Evolutionary conservation across 2,113 vertebrate species (phyloP).

Genomic region (Callospermophilus lateralis): DNA sequence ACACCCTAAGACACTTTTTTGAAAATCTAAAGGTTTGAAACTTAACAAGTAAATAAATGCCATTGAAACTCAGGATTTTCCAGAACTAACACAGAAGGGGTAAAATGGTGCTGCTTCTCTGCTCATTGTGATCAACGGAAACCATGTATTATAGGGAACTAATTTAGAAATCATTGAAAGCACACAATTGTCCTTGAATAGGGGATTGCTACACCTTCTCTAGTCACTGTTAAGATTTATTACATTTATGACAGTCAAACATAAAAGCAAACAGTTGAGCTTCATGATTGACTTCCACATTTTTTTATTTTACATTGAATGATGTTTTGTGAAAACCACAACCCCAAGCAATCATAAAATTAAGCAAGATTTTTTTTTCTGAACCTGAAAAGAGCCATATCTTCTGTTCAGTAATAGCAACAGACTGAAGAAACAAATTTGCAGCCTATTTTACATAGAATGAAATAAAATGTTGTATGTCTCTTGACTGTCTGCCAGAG

Average conservation of each 20-base stretch:
- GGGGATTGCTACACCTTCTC: not conserved
- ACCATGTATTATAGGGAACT: not conserved
- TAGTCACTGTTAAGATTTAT: slow-evolving; percentile 16
- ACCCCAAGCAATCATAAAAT: slow-evolving; percentile 35
- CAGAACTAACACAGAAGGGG: not conserved
- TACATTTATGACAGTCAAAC: slow-evolving; percentile 29
- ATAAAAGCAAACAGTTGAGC: slow-evolving; percentile 42
- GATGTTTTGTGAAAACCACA: slow-evolving; percentile 52
- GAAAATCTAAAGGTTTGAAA: not conserved
- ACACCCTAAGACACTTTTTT: not conserved
- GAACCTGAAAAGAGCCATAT: slow-evolving; percentile 18
- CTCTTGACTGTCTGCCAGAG: slow-evolving; percentile 45
- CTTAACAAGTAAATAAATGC: slow-evolving; percentile 44
- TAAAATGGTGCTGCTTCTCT: not conserved
- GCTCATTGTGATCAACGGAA: slow-evolving; percentile 1
- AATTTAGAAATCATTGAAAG: slow-evolving; percentile 20
- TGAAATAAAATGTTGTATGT: slow-evolving; percentile 61
- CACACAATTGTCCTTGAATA: not conserved
- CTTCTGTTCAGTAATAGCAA: slow-evolving; percentile 44
- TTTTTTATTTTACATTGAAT: slow-evolving; percentile 38
- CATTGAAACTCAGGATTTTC: slow-evolving; percentile 22
- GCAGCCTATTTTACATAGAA: slow-evolving; percentile 21
- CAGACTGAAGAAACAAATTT: slow-evolving; percentile 48
- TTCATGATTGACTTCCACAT: not conserved
- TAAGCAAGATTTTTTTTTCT: slow-evolving; percentile 44